phyloP scores from a whole-genome alignment of 1,140 invertebrate genomes.

The Bombus pyrosoma region DNA sequence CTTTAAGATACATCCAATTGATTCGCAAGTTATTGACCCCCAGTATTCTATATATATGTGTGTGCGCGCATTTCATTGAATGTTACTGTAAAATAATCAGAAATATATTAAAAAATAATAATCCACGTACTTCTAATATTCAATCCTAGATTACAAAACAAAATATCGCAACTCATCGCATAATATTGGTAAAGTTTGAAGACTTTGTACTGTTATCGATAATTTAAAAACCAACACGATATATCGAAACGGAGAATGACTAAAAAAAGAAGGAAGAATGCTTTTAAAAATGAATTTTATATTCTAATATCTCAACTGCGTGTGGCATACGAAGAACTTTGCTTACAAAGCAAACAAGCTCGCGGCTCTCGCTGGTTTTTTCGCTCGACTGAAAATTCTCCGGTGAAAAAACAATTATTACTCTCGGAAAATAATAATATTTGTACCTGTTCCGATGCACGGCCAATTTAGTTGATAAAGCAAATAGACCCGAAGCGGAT shows the following conservation, averaged over 20 bases:
- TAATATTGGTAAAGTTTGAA: not conserved
- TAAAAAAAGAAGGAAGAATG: not conserved
- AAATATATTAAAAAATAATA: not conserved
- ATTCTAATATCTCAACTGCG: conserved; percentile 40
- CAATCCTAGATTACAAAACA: not conserved
- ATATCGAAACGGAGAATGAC: not conserved
- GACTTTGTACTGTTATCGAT: not conserved
- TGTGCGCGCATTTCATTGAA: conserved; percentile 37
- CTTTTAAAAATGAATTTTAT: conserved; percentile 34
- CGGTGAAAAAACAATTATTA: conserved; percentile 66
- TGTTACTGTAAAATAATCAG: conserved; percentile 10
- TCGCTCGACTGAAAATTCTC: conserved; percentile 31
- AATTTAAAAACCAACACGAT: not conserved
- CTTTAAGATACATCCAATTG: conserved; percentile 38
- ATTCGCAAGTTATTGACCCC: conserved; percentile 19
- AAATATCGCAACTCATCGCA: not conserved
- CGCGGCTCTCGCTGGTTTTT: conserved; percentile 50
- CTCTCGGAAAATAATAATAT: conserved; percentile 66
- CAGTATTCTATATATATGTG: not conserved
- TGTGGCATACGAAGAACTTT: conserved; percentile 37
- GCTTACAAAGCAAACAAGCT: conserved; percentile 64
- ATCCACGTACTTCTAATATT: not conserved
- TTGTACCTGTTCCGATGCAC: conserved; percentile 66
- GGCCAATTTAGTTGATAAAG: conserved; percentile 68
- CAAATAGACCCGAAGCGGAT: conserved; percentile 67